These are phyloP conservation scores for Megastigmus dorsalis DNA, from an alignment of 2,888 invertebrate species.

Conservation along the genomic window DNA sequence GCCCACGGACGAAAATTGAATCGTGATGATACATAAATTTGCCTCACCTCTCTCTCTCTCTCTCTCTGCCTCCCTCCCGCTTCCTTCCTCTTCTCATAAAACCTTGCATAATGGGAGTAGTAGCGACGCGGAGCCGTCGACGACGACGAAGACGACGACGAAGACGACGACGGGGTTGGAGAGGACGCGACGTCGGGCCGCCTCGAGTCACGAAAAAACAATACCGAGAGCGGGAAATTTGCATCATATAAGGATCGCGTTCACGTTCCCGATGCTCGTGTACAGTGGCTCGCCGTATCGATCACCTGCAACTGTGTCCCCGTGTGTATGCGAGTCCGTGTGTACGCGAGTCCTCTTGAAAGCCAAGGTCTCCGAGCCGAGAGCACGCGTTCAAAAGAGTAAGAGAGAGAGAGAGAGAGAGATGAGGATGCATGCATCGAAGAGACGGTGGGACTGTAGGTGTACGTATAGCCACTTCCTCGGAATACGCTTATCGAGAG, in stretches of 20 bases:
- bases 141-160: constrained; percentile 12
- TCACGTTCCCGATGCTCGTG: constrained; percentile 56
- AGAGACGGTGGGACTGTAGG: background rate
- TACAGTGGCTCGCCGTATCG: constrained; percentile 22
- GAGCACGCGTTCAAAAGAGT: background rate
- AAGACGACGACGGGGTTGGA: background rate
- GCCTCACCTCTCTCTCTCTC: constrained; percentile 21
- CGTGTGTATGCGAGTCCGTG: background rate
- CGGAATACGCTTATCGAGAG: constrained; percentile 33
- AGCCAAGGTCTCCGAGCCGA: constrained; percentile 36
- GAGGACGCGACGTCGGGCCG: constrained; percentile 5
- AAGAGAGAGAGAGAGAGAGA: background rate
- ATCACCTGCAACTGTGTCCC: constrained; percentile 28
- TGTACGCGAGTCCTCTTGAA: constrained; percentile 1
- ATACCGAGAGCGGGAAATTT: constrained; percentile 58
- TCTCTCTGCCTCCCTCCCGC: constrained; percentile 40
- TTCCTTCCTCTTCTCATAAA: constrained; percentile 41
- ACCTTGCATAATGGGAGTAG: constrained; percentile 54
- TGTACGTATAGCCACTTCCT: no score
- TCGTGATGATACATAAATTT: constrained; percentile 53
- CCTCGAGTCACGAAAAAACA: constrained; percentile 40
- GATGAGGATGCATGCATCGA: background rate
- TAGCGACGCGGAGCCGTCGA: background rate
- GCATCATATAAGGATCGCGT: constrained; percentile 63
- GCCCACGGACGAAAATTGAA: constrained; percentile 45